Evolutionary conservation across 2,113 vertebrate genomes (phyloP).

Genomic region (Microcebus griseorufus): DNA sequence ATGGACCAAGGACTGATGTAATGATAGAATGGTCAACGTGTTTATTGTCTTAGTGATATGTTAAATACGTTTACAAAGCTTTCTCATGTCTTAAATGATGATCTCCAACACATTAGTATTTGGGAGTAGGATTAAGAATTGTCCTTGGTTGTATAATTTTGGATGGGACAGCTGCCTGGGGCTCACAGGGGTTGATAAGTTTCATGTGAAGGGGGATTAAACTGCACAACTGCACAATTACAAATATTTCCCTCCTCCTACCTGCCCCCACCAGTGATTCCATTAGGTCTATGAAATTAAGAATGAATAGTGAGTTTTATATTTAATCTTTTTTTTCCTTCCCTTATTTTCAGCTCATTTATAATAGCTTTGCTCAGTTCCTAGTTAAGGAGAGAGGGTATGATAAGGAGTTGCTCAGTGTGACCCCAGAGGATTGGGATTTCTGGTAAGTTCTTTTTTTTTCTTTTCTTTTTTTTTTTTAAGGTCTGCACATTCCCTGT

Average conservation of each 20-base stretch:
- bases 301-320: background rate
- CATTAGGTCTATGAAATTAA: slow-evolving; percentile 3
- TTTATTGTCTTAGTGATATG: background rate
- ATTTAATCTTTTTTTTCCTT: background rate
- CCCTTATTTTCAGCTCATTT: slow-evolving; percentile 91
- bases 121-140: background rate
- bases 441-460: slow-evolving; percentile 91
- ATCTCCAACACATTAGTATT: background rate
- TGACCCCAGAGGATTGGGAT: slow-evolving; percentile 92
- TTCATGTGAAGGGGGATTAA: background rate
- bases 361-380: slow-evolving; percentile 94
- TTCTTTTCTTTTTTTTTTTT: slow-evolving; percentile 10
- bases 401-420: slow-evolving; percentile 90
- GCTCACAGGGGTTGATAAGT: background rate
- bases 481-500: background rate
- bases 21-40: background rate
- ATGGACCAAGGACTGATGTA: background rate
- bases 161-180: background rate
- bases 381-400: slow-evolving; percentile 94
- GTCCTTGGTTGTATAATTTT: background rate
- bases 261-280: background rate
- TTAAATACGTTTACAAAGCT: background rate
- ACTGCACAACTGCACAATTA: background rate
- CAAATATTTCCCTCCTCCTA: background rate
- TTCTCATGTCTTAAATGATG: background rate